Conservation (phyloP, 2,888 invertebrate species). For the Crossocerus cetratus region DNA sequence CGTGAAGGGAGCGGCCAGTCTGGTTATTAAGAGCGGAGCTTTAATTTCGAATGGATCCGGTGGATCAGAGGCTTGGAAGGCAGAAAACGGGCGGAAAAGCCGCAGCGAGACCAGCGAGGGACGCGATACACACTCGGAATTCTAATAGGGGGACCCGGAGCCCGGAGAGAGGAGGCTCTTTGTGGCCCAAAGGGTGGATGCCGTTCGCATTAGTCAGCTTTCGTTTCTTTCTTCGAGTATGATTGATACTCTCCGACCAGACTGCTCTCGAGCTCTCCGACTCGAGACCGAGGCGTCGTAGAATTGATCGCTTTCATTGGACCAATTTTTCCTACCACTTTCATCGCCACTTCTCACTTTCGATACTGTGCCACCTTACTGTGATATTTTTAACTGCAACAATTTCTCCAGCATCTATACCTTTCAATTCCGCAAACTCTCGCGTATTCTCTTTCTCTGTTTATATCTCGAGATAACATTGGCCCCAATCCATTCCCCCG, state of each 20-base stretch:
- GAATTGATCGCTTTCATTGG: slow-evolving; percentile 6
- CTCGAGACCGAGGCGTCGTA: not conserved
- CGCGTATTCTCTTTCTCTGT: too few species aligned
- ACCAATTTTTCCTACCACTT: not conserved
- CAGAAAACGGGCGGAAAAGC: slow-evolving; percentile 30
- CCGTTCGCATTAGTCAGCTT: slow-evolving; percentile 35
- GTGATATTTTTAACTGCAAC: too few species aligned
- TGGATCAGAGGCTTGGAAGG: slow-evolving; percentile 9
- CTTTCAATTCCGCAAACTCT: too few species aligned
- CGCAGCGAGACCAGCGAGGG: slow-evolving; percentile 19
- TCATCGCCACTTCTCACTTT: too few species aligned
- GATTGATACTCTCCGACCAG: slow-evolving; percentile 4
- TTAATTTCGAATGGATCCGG: slow-evolving; percentile 41
- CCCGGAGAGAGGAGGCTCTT: slow-evolving; percentile 4
- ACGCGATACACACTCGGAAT: slow-evolving; percentile 22
- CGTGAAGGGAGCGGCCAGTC: not conserved
- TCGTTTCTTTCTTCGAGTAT: slow-evolving; percentile 11
- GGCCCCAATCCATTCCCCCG: too few species aligned
- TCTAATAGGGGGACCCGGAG: slow-evolving; percentile 19
- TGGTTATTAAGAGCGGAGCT: slow-evolving; percentile 10
- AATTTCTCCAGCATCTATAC: too few species aligned
- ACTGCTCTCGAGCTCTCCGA: not conserved
- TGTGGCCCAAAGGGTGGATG: slow-evolving; percentile 30
- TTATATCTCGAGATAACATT: too few species aligned
- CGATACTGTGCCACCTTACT: too few species aligned